A percentile compares a stretch with the other conserved stretches of the same genome.
These are phyloP conservation scores for Numenius arquata DNA, from an alignment of 2,113 vertebrate genomes.

Conservation along the genomic window DNA sequence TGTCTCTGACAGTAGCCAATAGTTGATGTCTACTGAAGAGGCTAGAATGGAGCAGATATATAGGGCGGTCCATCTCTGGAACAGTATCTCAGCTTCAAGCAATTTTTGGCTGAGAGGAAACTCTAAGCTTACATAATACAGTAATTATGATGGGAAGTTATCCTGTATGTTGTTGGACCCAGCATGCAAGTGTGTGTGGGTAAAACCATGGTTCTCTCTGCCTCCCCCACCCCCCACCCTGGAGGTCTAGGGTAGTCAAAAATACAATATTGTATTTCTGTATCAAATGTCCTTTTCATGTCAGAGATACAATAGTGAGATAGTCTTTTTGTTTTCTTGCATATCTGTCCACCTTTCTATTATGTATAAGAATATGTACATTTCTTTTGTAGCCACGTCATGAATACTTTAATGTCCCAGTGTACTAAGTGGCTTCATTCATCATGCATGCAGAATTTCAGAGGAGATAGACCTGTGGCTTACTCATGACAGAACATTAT, in stretches of 20 bases:
- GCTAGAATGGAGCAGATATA: background rate
- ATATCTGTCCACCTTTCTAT: constrained; percentile 54
- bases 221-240: too few relatives aligned
- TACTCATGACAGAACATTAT: constrained; percentile 76
- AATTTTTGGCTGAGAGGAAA: background rate
- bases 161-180: background rate
- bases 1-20: background rate
- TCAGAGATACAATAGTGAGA: background rate
- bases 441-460: constrained; percentile 82
- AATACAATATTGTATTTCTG: background rate
- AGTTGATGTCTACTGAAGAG: rapidly evolving
- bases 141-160: background rate
- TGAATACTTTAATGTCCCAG: constrained; percentile 99
- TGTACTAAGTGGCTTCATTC: constrained; percentile 93
- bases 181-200: background rate
- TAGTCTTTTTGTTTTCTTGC: constrained; percentile 51
- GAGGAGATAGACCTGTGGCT: constrained; percentile 79
- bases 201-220: background rate
- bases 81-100: background rate
- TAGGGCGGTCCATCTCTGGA: background rate
- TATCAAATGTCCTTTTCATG: constrained; percentile 2
- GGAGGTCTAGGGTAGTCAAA: background rate
- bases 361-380: constrained; percentile 80
- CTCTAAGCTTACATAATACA: background rate
- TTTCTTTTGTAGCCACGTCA: constrained; percentile 96